Percentiles rank a stretch among this genome's conserved stretches.
phyloP scores from a whole-genome alignment of 1,140 invertebrate species.

The Orius insidiosus region DNA sequence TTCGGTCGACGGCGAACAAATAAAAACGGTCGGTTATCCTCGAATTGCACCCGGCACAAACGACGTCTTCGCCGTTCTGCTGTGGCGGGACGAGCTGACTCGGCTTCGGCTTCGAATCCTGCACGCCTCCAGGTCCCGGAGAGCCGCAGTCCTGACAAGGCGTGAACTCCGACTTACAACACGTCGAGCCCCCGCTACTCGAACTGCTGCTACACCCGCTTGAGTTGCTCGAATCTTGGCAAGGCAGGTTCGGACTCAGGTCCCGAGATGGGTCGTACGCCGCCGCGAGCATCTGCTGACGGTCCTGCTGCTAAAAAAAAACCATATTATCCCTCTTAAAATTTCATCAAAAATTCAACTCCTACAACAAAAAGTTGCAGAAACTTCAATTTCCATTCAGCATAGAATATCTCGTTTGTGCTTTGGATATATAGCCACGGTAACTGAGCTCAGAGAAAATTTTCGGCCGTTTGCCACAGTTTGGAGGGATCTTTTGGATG shows the following conservation, averaged over 20 bases:
- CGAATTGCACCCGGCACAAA: slow-evolving; percentile 71
- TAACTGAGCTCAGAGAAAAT: too few relatives aligned
- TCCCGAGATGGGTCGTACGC: slow-evolving; percentile 50
- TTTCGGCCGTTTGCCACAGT: too few relatives aligned
- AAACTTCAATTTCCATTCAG: too few relatives aligned
- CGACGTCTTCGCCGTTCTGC: slow-evolving; percentile 20
- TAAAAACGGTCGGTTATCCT: slow-evolving; percentile 80
- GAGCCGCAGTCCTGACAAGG: slow-evolving; percentile 15
- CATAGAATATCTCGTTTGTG: too few relatives aligned
- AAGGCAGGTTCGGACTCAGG: slow-evolving; percentile 48
- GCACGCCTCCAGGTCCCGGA: background rate
- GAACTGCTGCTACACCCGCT: slow-evolving; percentile 18
- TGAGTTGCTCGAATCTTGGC: slow-evolving; percentile 33
- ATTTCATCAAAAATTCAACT: too few relatives aligned
- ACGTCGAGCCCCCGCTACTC: slow-evolving; percentile 24
- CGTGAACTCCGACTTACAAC: slow-evolving; percentile 20
- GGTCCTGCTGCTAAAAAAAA: slow-evolving; percentile 29
- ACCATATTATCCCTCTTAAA: slow-evolving; percentile 15
- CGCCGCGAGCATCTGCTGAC: slow-evolving; percentile 30
- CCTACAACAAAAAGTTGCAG: too few relatives aligned
- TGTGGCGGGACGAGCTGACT: slow-evolving; percentile 29
- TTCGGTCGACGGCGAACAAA: slow-evolving; percentile 65
- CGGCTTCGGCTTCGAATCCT: slow-evolving; percentile 26
- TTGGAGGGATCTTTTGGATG: too few relatives aligned
- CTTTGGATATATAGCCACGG: too few relatives aligned